Percentiles rank a stretch among this genome's conserved stretches.
phyloP scores from a whole-genome alignment of 1,140 invertebrate species.

The Himalopsyche phryganea region DNA sequence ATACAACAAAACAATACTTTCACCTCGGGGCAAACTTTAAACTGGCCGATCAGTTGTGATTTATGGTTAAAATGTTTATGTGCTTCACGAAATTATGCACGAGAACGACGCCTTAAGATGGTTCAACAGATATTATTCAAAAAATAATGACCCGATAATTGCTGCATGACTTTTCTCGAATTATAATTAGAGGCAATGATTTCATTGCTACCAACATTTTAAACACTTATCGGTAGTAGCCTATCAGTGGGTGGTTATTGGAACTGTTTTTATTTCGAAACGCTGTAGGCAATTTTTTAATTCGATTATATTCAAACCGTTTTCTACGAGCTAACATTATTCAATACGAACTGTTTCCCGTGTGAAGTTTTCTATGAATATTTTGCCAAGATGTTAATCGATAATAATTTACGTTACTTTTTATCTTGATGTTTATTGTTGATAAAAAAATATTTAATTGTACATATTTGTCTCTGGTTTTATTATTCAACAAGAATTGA shows the following conservation, averaged over 20 bases:
- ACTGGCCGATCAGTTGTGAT: constrained; percentile 17
- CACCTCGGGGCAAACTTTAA: constrained; percentile 15
- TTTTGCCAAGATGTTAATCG: background rate
- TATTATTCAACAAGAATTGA: too few relatives aligned
- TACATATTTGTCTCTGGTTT: too few relatives aligned
- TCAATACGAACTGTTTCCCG: constrained; percentile 14
- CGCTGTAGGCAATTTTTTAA: constrained; percentile 12
- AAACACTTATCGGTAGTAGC: background rate
- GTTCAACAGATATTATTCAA: constrained; percentile 13
- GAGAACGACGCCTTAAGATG: constrained; percentile 7
- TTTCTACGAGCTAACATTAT: constrained; percentile 18
- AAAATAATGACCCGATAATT: constrained; percentile 19
- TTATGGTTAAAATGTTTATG: constrained; percentile 10
- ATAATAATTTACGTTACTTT: too few relatives aligned
- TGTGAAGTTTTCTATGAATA: constrained; percentile 17
- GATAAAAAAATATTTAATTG: too few relatives aligned
- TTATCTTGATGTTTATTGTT: too few relatives aligned
- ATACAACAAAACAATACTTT: constrained; percentile 15
- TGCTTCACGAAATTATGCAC: constrained; percentile 12
- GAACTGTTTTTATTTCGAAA: background rate
- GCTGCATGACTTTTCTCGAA: constrained; percentile 21
- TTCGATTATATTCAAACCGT: constrained; percentile 22
- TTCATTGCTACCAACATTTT: constrained; percentile 14
- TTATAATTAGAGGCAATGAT: constrained; percentile 25
- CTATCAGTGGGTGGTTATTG: background rate